A percentile compares a stretch with the other conserved stretches of the same genome.
Evolutionary conservation across 2,113 vertebrate species (phyloP).

Genomic region (Poeciliopsis occidentalis): DNA sequence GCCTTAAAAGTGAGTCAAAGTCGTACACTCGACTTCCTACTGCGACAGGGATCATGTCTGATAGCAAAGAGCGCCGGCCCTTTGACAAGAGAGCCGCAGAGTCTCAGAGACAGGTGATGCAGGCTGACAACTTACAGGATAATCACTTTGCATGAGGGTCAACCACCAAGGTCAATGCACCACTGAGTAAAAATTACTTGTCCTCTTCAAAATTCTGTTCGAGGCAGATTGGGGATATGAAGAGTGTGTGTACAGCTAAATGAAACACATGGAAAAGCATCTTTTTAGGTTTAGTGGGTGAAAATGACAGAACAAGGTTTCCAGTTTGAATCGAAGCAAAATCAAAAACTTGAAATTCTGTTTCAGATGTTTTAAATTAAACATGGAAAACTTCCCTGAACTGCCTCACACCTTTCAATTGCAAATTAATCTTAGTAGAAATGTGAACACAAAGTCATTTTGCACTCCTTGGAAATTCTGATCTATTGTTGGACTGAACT

Average conservation of each 20-base stretch:
- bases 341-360: too few relatives aligned
- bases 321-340: too few relatives aligned
- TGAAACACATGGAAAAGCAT: background rate
- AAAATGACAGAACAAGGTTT: too few relatives aligned
- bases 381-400: too few relatives aligned
- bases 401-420: too few relatives aligned
- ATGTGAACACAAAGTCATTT: too few relatives aligned
- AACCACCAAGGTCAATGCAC: constrained; percentile 34
- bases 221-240: constrained; percentile 1
- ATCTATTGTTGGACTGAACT: too few relatives aligned
- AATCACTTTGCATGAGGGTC: constrained; percentile 48
- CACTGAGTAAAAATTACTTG: constrained; percentile 9
- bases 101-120: constrained; percentile 44
- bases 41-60: constrained; percentile 26
- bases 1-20: constrained; percentile 29
- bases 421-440: too few relatives aligned
- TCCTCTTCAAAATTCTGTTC: constrained; percentile 1
- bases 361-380: too few relatives aligned
- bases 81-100: constrained; percentile 25
- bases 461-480: too few relatives aligned
- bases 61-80: constrained; percentile 25
- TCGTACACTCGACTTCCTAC: constrained; percentile 28
- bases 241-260: background rate
- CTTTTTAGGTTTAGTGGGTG: too few relatives aligned
- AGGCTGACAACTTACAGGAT: constrained; percentile 35